Conservation (phyloP, 2,797 vertebrate species). For the Poeciliopsis turneri region DNA sequence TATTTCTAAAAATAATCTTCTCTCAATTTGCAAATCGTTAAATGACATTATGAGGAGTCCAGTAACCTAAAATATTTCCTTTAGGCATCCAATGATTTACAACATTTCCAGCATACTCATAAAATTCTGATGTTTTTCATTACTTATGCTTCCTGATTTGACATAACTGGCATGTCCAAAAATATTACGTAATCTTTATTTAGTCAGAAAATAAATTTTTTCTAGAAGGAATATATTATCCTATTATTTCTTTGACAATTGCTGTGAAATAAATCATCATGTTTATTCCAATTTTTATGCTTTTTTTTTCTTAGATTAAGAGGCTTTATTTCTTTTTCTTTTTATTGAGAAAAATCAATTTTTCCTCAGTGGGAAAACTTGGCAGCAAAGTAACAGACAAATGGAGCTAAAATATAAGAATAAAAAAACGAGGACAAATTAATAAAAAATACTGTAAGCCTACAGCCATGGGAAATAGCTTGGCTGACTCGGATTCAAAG, state of each 20-base stretch:
- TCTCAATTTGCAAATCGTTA: not conserved
- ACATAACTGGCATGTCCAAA: not conserved
- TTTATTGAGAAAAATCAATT: not conserved
- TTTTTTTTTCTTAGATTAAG: not conserved
- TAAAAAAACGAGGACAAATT: not conserved
- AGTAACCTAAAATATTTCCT: not conserved
- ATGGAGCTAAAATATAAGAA: not conserved
- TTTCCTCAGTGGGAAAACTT: not conserved
- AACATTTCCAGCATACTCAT: not conserved
- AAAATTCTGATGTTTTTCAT: not conserved
- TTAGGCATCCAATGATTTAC: too few relatives aligned
- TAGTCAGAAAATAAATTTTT: not conserved
- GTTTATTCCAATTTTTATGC: not conserved
- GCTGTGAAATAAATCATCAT: not conserved
- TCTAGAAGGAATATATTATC: not conserved
- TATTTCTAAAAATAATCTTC: not conserved
- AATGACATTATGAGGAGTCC: not conserved
- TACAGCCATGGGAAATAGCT: not conserved
- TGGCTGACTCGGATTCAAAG: not conserved
- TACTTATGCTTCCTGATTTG: not conserved
- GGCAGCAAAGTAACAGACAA: not conserved
- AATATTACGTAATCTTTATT: not conserved
- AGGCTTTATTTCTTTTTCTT: not conserved
- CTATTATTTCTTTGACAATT: not conserved
- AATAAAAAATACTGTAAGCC: not conserved